Percentiles rank a stretch among this genome's conserved stretches.
phyloP scores from a whole-genome alignment of 2,888 invertebrate species.

The Drosophila melanocephala region DNA sequence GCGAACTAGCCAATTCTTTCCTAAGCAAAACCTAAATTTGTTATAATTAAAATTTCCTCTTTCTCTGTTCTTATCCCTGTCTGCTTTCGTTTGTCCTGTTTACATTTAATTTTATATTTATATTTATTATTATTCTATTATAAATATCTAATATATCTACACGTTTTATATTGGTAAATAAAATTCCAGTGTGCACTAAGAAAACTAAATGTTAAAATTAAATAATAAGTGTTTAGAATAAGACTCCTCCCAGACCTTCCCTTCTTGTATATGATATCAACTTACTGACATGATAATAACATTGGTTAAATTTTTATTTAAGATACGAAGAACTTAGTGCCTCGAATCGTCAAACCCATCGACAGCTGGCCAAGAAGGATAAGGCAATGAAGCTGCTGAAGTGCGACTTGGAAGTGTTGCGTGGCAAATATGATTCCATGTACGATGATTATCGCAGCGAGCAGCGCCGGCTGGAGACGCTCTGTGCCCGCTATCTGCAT shows the following conservation, averaged over 20 bases:
- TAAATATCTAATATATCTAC: neutral
- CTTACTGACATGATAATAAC: neutral
- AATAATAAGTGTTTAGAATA: neutral
- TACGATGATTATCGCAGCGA: conserved; percentile 71
- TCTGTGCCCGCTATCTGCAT: conserved; percentile 75
- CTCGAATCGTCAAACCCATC: conserved; percentile 79
- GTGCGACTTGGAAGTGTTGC: conserved; percentile 75
- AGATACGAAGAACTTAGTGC: conserved; percentile 81
- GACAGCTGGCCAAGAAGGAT: conserved; percentile 78
- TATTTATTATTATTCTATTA: neutral
- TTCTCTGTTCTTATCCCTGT: neutral
- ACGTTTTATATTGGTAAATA: neutral
- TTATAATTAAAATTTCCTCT: neutral
- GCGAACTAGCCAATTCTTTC: neutral
- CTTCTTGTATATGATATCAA: neutral
- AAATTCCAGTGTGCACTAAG: too few relatives aligned
- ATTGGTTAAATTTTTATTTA: too few relatives aligned
- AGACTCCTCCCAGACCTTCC: neutral
- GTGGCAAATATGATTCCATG: conserved; percentile 75
- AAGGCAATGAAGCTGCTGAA: conserved; percentile 65
- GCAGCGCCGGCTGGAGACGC: conserved; percentile 70
- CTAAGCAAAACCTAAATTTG: neutral
- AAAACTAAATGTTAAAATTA: neutral
- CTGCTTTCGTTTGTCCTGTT: neutral
- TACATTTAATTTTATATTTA: neutral